These are phyloP conservation scores for Drosophila setifemur DNA, from an alignment of 1,140 invertebrate genomes.

Conservation along the genomic window DNA sequence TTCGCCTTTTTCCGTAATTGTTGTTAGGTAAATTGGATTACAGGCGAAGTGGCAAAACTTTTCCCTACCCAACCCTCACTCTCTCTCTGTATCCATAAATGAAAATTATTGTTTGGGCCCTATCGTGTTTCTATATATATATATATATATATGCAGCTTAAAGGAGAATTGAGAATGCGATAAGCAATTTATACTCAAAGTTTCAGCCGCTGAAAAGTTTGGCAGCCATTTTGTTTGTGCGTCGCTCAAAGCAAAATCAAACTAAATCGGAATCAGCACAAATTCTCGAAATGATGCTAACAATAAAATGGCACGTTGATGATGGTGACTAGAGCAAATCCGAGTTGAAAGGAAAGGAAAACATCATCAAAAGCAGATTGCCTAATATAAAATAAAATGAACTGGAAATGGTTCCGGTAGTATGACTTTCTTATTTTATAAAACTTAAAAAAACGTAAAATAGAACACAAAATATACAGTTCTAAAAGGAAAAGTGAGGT, in stretches of 20 bases:
- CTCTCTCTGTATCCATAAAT: slow-evolving; percentile 32
- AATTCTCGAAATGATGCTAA: slow-evolving; percentile 61
- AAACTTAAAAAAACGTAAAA: too few relatives aligned
- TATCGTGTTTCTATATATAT: slow-evolving; percentile 9
- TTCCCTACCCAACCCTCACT: background rate
- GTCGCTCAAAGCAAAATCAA: slow-evolving; percentile 58
- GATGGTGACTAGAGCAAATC: slow-evolving; percentile 23
- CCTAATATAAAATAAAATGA: too few relatives aligned
- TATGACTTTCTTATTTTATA: too few relatives aligned
- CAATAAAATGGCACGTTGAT: slow-evolving; percentile 48
- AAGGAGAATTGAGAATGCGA: slow-evolving; percentile 34
- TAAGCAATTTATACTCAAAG: slow-evolving; percentile 75
- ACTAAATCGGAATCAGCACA: slow-evolving; percentile 65
- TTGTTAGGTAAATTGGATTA: slow-evolving; percentile 79
- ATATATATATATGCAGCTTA: background rate
- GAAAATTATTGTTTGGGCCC: slow-evolving; percentile 50
- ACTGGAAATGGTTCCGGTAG: too few relatives aligned
- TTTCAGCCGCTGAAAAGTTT: slow-evolving; percentile 64
- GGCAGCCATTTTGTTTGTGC: slow-evolving; percentile 30
- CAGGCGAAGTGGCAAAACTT: slow-evolving; percentile 39
- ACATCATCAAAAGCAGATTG: slow-evolving; percentile 44
- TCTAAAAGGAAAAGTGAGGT: too few relatives aligned
- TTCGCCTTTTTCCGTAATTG: slow-evolving; percentile 68
- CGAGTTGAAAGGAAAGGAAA: slow-evolving; percentile 5
- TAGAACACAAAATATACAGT: too few relatives aligned